phyloP scores from a whole-genome alignment of 1,140 invertebrate species.

The Hypothenemus hampei region DNA sequence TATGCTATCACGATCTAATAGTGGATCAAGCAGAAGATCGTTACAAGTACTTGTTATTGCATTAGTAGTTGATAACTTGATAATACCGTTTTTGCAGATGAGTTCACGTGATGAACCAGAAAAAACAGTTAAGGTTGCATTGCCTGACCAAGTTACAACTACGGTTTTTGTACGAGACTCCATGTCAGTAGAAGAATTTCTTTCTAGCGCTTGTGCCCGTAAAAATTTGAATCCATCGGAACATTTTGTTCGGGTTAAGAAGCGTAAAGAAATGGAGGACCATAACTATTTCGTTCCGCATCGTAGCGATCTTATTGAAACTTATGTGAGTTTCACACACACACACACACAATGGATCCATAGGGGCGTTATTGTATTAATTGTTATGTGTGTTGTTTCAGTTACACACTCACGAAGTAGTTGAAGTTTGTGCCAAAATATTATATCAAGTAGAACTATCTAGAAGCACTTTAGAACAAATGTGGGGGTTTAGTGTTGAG shows the following conservation, averaged over 20 bases:
- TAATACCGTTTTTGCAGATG: conserved; percentile 52
- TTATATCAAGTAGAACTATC: conserved; percentile 94
- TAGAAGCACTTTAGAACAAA: conserved; percentile 80
- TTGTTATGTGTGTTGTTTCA: conserved; percentile 44
- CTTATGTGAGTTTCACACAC: conserved; percentile 88
- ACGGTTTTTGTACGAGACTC: conserved; percentile 80
- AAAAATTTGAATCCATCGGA: conserved; percentile 89
- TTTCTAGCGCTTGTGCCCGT: conserved; percentile 84
- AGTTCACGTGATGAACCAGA: conserved; percentile 77
- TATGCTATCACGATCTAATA: conserved; percentile 84
- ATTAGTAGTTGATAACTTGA: not conserved
- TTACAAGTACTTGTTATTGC: conserved; percentile 56
- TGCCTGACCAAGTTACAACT: conserved; percentile 76
- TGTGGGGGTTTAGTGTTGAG: conserved; percentile 97
- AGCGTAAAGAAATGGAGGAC: conserved; percentile 90
- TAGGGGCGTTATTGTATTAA: not conserved
- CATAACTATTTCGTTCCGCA: conserved; percentile 94
- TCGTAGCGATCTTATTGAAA: conserved; percentile 87
- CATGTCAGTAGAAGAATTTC: conserved; percentile 93
- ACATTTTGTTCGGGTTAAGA: conserved; percentile 93
- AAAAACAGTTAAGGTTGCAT: conserved; percentile 80
- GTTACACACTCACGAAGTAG: conserved; percentile 91
- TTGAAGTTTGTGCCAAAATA: conserved; percentile 95
- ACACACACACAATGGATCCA: too few relatives aligned
- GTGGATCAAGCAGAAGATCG: conserved; percentile 73